Percentiles rank a stretch among this genome's conserved stretches.
phyloP scores from a whole-genome alignment of 1,140 invertebrate species.

The Epicauta chinensis region DNA sequence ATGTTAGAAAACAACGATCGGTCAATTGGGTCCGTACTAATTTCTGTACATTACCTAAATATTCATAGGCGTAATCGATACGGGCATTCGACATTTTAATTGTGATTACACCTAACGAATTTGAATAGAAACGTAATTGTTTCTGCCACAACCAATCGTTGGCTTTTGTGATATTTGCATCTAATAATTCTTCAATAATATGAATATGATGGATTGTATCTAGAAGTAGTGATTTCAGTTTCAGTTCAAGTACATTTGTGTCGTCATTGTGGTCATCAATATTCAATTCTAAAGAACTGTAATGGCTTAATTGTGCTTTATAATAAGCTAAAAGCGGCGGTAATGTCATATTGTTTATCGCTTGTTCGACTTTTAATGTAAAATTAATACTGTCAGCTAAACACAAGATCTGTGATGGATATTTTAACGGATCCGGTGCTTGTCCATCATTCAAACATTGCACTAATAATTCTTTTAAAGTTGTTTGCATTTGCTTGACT shows the following conservation, averaged over 20 bases:
- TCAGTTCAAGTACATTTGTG: conserved; percentile 51
- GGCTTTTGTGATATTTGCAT: conserved; percentile 54
- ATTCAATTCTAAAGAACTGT: conserved; percentile 52
- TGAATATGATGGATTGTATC: conserved; percentile 89
- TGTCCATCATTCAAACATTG: conserved; percentile 61
- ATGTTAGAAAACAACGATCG: conserved; percentile 91
- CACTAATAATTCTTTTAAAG: conserved; percentile 60
- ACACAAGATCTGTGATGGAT: conserved; percentile 82
- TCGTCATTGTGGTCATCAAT: conserved; percentile 27
- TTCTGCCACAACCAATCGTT: conserved; percentile 92
- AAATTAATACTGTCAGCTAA: conserved; percentile 67
- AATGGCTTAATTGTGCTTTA: conserved; percentile 54
- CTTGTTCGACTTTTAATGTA: conserved; percentile 74
- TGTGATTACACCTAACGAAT: conserved; percentile 50
- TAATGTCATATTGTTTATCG: conserved; percentile 62
- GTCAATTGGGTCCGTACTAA: conserved; percentile 90
- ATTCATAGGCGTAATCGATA: conserved; percentile 96
- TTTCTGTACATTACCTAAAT: conserved; percentile 87
- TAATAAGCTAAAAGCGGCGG: conserved; percentile 41
- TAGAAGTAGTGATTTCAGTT: conserved; percentile 72
- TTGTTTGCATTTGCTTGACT: conserved; percentile 74
- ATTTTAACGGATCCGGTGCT: conserved; percentile 65
- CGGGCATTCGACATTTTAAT: conserved; percentile 80
- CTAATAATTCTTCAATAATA: conserved; percentile 72
- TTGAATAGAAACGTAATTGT: conserved; percentile 71